A percentile compares a stretch with the other conserved stretches of the same genome.
These are phyloP conservation scores for Heterotilapia buettikoferi DNA, from an alignment of 2,113 vertebrate species.

Conservation along the genomic window DNA sequence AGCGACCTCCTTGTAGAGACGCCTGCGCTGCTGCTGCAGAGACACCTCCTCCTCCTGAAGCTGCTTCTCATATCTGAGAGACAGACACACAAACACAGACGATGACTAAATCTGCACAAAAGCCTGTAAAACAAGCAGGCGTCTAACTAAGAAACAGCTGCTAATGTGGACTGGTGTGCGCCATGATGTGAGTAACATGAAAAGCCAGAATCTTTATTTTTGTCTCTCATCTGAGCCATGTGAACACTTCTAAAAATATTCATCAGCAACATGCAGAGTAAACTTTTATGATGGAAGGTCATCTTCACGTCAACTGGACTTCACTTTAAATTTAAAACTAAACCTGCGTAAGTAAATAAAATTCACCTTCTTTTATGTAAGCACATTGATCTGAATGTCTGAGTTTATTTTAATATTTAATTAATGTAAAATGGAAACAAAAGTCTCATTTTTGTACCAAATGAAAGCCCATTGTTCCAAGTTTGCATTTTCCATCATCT, in stretches of 20 bases:
- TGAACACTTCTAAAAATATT: background rate
- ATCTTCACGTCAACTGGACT: background rate
- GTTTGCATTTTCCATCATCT: background rate
- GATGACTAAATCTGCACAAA: background rate
- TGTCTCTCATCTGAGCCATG: background rate
- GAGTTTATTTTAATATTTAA: background rate
- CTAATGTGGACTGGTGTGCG: background rate
- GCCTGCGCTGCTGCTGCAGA: constrained; percentile 84
- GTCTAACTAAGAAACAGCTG: background rate
- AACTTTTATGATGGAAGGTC: background rate
- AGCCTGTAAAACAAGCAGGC: background rate
- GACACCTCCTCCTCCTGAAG: constrained; percentile 86
- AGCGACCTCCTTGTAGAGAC: constrained; percentile 82
- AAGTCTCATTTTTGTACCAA: background rate
- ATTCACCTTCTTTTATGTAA: background rate
- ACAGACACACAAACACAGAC: background rate
- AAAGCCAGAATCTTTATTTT: background rate
- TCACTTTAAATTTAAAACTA: background rate
- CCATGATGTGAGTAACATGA: background rate
- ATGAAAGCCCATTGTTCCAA: accelerated
- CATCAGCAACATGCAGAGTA: background rate
- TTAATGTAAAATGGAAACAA: accelerated
- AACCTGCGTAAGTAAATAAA: background rate
- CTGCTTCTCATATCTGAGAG: constrained; percentile 84
- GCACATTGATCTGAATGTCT: background rate